Evolutionary conservation across 2,888 invertebrate species (phyloP), one percentile per base, ranked within the genome.

Genomic region (Philopedon plagiatum): DNA sequence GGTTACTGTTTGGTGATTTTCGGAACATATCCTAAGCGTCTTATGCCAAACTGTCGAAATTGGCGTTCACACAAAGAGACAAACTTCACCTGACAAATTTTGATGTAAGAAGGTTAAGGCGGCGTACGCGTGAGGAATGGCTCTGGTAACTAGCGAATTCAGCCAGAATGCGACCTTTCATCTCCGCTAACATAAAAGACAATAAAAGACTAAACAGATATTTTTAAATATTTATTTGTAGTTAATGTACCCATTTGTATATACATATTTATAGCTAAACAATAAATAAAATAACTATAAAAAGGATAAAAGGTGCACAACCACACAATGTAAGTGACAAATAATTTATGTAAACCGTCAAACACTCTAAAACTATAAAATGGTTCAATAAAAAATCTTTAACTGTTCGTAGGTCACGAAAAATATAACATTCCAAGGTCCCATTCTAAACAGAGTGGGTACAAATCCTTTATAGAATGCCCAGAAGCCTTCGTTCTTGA

Each of bases 371-470:
- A 44, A 56, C 13, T 39, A 23, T 11, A 65, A 29, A 23, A 34
- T 41, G 13, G 56, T 60, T 78, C 78, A 92, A 86, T 93, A 91
- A 70, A 92, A 80, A 79, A 90, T 89, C 85, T 96, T 96, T 75
- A 97, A 88, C 85, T 96, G 96, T 85, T 97, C 97, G 85, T 96
- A 97, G 7, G 95, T 94, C 82, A 97, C 90, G 87, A 97, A 97
- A 88, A 97, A 97, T 83, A 97, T 97, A 76, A 98, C 93, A 87
- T 97, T 97, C 97, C 97, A 98, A 4, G 98, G 97, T 0, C 97
- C 97, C 93, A 98, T 95, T 77, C 97, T 90, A 78, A 98, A 89
- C 93, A 95, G 94, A 21, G 97, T 96, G n/a, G 98, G 98, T 77
- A 97, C 88, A 86, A 98, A 97, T 23, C 97, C 98, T 88, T 96